Percentiles rank a stretch among this genome's conserved stretches.
These are phyloP conservation scores for Lates calcarifer DNA, from an alignment of 2,113 vertebrate genomes.

Conservation along the genomic window DNA sequence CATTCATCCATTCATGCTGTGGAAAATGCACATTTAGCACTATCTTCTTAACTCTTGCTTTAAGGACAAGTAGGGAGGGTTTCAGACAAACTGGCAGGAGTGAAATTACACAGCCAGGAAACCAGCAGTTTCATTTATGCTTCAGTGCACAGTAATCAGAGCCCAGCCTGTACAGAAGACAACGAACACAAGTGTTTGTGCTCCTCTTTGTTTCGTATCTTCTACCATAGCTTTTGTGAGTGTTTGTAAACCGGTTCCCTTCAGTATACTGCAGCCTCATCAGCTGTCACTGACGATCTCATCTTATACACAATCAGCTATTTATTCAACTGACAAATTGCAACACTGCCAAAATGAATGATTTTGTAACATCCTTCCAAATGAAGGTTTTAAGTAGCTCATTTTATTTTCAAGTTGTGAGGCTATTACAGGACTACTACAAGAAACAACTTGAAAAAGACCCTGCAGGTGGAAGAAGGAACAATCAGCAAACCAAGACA, in stretches of 20 bases:
- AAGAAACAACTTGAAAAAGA: background rate
- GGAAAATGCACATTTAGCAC: conserved; percentile 5
- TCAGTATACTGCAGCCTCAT: too few relatives aligned
- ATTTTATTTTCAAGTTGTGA: background rate
- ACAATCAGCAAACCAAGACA: background rate
- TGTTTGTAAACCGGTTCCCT: background rate
- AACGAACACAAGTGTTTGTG: background rate
- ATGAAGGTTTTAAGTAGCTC: background rate
- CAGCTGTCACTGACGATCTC: background rate
- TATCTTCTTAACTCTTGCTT: background rate
- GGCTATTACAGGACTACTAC: background rate
- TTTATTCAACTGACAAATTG: background rate
- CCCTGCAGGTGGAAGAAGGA: background rate
- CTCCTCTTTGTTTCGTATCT: background rate
- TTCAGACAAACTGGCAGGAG: background rate
- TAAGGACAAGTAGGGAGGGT: background rate
- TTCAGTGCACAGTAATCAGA: background rate
- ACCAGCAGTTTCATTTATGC: background rate
- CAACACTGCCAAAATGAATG: background rate
- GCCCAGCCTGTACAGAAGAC: background rate
- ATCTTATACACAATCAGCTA: background rate
- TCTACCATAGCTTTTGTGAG: background rate
- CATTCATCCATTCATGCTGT: background rate
- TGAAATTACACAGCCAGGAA: background rate
- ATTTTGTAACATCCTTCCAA: background rate